Evolutionary conservation across 2,113 vertebrate species (phyloP), one percentile per base, ranked within the genome.

Genomic region (Gila orcuttii): DNA sequence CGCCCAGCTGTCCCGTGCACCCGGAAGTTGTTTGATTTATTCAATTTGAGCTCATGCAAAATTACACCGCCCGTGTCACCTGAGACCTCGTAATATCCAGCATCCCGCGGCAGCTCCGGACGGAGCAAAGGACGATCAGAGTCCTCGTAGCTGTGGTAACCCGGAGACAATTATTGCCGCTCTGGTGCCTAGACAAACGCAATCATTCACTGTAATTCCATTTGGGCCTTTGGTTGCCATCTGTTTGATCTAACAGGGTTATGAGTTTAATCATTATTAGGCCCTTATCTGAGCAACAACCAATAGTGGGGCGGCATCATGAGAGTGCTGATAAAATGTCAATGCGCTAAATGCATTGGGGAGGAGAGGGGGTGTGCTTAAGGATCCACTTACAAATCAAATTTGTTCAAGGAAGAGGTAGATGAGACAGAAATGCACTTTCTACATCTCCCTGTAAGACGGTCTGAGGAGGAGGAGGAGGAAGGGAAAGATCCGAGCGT

Each of bases 121-220:
- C 59, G 60, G 79, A 68, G 42, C 79, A n/a, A 25, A 11, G 62
- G 57, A 33, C 10, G 12, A 10, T 45, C 25, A 11, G 39, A 74
- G 21, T 39, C 17, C 23, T 36, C 7, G 73, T 78, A 85, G 62
- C 74, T 39, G 39, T 39, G 39, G 79, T 78, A 83, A 66, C 74
- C 33, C 66, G 69, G 55, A 86, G 90, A 90, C 82, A 86, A 59
- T 91, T 91, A 92, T 93, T 91, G 89, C 90, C 90, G 90, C 89
- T 90, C 87, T 77, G 88, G 71, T 89, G 90, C 89, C 91, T 83
- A 93, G 92, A 92, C 90, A 92, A 93, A 94, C 91, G 87, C 77
- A 92, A 95, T 94, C 88, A 88, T 91, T 94, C 89, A 36, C 80
- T 83, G 84, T 93, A 91, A 93, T 94, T 94, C 92, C 50, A 93